Conservation (phyloP, 1,140 invertebrate genomes). For the Drosophila ogumai region DNA sequence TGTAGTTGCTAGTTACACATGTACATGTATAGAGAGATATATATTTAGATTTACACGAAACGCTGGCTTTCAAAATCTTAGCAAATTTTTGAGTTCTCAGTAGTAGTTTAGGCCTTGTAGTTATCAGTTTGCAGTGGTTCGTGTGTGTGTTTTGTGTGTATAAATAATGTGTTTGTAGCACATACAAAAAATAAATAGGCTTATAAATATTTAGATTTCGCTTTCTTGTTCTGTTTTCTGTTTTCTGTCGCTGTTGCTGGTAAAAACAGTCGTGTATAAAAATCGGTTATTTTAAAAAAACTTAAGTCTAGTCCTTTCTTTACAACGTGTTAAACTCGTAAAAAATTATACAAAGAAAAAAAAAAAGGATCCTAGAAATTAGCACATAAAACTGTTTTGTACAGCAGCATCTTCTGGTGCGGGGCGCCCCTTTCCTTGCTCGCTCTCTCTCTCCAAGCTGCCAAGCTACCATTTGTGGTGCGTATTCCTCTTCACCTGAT, state of each 20-base stretch:
- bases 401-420: constrained; percentile 30
- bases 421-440: not conserved
- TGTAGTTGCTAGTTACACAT: constrained; percentile 30
- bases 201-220: constrained; percentile 76
- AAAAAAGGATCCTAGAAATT: constrained; percentile 58
- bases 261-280: constrained; percentile 76
- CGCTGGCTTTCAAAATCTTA: constrained; percentile 63
- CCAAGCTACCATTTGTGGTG: constrained; percentile 39
- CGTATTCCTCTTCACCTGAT: constrained; percentile 65
- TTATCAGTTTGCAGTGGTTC: constrained; percentile 69
- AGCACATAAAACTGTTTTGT: constrained; percentile 58
- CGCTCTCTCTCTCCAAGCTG: not conserved
- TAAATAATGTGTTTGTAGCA: constrained; percentile 69
- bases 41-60: constrained; percentile 59
- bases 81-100: constrained; percentile 60
- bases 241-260: constrained; percentile 27
- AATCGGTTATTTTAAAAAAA: constrained; percentile 74
- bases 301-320: constrained; percentile 52
- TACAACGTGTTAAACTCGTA: constrained; percentile 58
- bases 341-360: constrained; percentile 57
- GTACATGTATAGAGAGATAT: constrained; percentile 38
- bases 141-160: constrained; percentile 56
- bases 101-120: constrained; percentile 66
- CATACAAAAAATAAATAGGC: constrained; percentile 79
- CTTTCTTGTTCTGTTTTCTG: constrained; percentile 45